A percentile compares a stretch with the other conserved stretches of the same genome.
Evolutionary conservation across 2,888 invertebrate species (phyloP).

Genomic region (Drosophila buzzatii): DNA sequence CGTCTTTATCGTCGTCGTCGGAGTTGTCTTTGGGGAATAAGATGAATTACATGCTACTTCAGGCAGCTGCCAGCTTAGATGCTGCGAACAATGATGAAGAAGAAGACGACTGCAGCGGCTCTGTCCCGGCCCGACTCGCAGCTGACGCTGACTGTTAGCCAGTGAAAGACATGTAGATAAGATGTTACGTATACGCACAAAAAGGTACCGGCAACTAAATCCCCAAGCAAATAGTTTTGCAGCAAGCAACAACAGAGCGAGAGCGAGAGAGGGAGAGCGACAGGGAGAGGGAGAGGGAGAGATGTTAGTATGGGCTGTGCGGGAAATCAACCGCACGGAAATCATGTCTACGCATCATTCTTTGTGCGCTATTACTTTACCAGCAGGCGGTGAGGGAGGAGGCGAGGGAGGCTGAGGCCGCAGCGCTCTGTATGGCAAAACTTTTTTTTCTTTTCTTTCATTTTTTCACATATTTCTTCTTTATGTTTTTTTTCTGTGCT

Average conservation of each 20-base stretch:
- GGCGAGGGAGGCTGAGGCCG: neutral
- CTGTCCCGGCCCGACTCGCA: conserved; percentile 10
- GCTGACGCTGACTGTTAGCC: conserved; percentile 10
- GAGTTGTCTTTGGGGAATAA: conserved; percentile 77
- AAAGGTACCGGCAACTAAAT: conserved; percentile 77
- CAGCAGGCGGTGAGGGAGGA: neutral
- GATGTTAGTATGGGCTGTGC: conserved; percentile 10
- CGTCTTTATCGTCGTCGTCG: conserved; percentile 40
- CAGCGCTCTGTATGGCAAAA: conserved; percentile 4
- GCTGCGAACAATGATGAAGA: neutral
- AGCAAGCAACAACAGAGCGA: conserved; percentile 33
- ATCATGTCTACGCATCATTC: conserved; percentile 83
- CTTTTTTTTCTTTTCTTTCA: conserved; percentile 28
- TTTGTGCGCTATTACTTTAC: conserved; percentile 76
- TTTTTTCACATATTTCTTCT: conserved; percentile 14
- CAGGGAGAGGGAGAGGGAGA: neutral
- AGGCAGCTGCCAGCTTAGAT: conserved; percentile 64
- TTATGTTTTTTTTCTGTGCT: conserved; percentile 1
- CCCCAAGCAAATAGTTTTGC: conserved; percentile 79
- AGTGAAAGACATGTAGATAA: conserved; percentile 69
- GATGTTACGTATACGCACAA: conserved; percentile 63
- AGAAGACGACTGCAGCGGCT: conserved; percentile 41
- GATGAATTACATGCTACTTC: conserved; percentile 82
- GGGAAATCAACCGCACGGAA: conserved; percentile 81
- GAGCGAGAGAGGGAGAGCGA: neutral